Evolutionary conservation across 2,113 vertebrate genomes (phyloP), one percentile per base, ranked within the genome.

Genomic region (Ranitomeya imitator): DNA sequence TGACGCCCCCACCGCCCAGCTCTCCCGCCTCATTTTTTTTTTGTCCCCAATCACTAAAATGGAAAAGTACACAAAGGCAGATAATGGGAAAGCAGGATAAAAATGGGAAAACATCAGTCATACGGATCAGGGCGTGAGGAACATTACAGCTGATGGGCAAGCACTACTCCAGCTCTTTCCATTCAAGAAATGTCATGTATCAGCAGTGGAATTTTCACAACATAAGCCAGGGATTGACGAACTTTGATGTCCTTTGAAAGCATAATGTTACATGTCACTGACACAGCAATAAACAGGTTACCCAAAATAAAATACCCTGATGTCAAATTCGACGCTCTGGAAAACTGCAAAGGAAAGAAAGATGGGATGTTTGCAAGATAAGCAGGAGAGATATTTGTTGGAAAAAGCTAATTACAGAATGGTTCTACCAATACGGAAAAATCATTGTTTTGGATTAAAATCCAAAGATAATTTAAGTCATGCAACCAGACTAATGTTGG

Each of bases 41-140:
- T 76, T 85, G 71, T 85, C 67, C 57, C 57, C 1, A 54, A 87
- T 82, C 86, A 60, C 26, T 21, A n/a, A 71, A 82, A 69, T 82
- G 79, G 86, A 87, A 45, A 87, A 87, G 85, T 86, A 73, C 86
- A 79, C 52, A 87, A 65, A 80, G 54, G 26, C 23, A 87, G 69
- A 84, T 84, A 83, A 88, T 65, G 60, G 81, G 52, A 78, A 76
- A 83, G 54, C 21, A 10, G 51, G 51, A 23, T 79, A 61, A 86
- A 78, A 88, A 84, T 88, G 73, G 87, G 83, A 88, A 88, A 77
- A 57, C 18, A 77, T 88, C 80, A 84, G 80, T 84, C 87, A 83
- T 67, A 88, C 45, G 57, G 79, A 83, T 84, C 71, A 84, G 81
- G 87, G 87, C 52, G 73, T 78, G 81, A 23, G 87, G 87, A 78